Percentiles rank a stretch among this genome's conserved stretches.
Evolutionary conservation across 2,888 invertebrate species (phyloP).

Genomic region (Diabrotica balteata): DNA sequence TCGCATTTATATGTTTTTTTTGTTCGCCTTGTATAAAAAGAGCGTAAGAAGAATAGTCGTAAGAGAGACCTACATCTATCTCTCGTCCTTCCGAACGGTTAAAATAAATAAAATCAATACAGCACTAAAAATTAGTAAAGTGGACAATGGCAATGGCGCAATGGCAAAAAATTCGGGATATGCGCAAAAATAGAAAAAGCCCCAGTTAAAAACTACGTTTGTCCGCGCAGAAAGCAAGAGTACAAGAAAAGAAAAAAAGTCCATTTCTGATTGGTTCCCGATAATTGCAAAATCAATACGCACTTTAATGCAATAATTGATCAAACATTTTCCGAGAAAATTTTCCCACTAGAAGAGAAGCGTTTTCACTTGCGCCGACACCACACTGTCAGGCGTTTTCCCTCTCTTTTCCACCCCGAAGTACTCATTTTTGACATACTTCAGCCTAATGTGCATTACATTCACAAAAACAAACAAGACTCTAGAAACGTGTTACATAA

Average conservation of each 20-base stretch:
- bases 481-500: too few relatives aligned
- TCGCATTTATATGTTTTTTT: too few relatives aligned
- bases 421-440: slow-evolving; percentile 20
- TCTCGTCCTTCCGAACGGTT: slow-evolving; percentile 42
- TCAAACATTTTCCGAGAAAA: slow-evolving; percentile 48
- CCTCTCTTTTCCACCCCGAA: slow-evolving; percentile 12
- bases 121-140: slow-evolving; percentile 61
- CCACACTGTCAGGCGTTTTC: slow-evolving; percentile 17
- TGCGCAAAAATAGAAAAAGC: slow-evolving; percentile 52
- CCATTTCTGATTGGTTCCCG: slow-evolving; percentile 62
- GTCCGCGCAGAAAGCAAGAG: slow-evolving; percentile 48
- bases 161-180: slow-evolving; percentile 60
- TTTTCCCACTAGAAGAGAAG: slow-evolving; percentile 12
- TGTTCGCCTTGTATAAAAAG: too few relatives aligned
- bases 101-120: slow-evolving; percentile 60
- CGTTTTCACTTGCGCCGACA: slow-evolving; percentile 29
- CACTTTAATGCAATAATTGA: slow-evolving; percentile 58
- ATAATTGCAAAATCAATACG: slow-evolving; percentile 63
- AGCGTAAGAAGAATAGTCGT: slow-evolving; percentile 13
- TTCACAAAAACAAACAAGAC: not conserved
- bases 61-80: slow-evolving; percentile 11
- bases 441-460: not conserved
- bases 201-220: slow-evolving; percentile 56
- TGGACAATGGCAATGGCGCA: slow-evolving; percentile 60
- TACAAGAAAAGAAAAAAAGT: slow-evolving; percentile 55